phyloP scores from a whole-genome alignment of 92 coral and sea anemone genomes.

The Heteractis magnifica region DNA sequence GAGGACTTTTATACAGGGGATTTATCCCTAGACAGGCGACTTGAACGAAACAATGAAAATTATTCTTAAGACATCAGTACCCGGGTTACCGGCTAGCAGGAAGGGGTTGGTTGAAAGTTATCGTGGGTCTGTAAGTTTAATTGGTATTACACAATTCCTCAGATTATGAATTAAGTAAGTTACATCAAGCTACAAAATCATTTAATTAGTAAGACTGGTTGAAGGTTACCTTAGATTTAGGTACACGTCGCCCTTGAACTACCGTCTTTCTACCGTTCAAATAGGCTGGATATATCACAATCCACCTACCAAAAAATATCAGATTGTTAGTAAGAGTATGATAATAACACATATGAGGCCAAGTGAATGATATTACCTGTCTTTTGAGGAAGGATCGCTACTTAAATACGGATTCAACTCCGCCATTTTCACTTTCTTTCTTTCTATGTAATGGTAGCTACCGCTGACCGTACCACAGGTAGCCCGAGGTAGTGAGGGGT shows the following conservation, averaged over 20 bases:
- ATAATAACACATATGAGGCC: too few relatives aligned
- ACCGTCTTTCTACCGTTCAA: constrained; percentile 85
- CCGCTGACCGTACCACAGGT: constrained; percentile 6
- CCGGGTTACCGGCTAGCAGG: too few relatives aligned
- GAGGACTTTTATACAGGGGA: too few relatives aligned
- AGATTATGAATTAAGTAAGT: too few relatives aligned
- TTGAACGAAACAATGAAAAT: too few relatives aligned
- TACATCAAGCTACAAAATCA: not conserved
- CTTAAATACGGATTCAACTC: constrained; percentile 41
- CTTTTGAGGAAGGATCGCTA: constrained; percentile 78
- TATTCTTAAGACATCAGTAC: too few relatives aligned
- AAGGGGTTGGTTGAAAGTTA: too few relatives aligned
- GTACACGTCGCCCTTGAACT: constrained; percentile 91
- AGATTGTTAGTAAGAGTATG: too few relatives aligned
- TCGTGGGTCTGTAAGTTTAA: too few relatives aligned
- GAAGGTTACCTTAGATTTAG: constrained; percentile 70
- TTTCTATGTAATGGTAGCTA: constrained; percentile 8
- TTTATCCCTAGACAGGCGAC: too few relatives aligned
- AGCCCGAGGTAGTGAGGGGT: not conserved
- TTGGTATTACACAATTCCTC: too few relatives aligned
- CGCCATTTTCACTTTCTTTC: constrained; percentile 74
- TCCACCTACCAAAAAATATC: constrained; percentile 58
- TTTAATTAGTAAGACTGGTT: not conserved
- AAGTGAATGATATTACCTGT: constrained; percentile 61
- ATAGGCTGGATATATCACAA: constrained; percentile 89